A percentile compares a stretch with the other conserved stretches of the same genome.
Evolutionary conservation across 35 echinoderm and acorn worm species (phyloP).

Genomic region (Strongylocentrotus purpuratus): DNA sequence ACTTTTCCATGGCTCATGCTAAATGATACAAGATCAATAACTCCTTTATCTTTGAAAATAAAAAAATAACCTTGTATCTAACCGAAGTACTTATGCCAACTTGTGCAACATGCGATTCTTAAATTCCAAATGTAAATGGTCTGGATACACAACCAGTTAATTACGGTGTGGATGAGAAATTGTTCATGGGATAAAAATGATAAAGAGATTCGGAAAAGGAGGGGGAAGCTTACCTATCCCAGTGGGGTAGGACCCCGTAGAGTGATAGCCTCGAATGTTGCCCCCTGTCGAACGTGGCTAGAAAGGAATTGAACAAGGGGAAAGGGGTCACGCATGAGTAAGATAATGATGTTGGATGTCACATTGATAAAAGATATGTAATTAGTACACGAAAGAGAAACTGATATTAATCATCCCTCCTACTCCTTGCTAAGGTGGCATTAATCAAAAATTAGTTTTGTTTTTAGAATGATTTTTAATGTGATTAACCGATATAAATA

Average conservation of each 20-base stretch:
- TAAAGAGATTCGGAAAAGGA: background rate
- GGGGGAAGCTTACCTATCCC: constrained; percentile 21
- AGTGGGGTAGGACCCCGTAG: constrained; percentile 22
- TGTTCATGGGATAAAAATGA: background rate
- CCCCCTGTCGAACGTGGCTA: constrained; percentile 20
- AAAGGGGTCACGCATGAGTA: background rate
- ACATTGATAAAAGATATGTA: background rate
- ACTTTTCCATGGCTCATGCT: background rate
- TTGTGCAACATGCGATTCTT: background rate
- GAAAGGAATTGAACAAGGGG: background rate
- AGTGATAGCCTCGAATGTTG: constrained; percentile 20
- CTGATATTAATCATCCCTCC: background rate
- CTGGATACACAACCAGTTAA: background rate
- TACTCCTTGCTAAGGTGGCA: background rate
- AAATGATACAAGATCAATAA: no score
- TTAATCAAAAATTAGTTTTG: background rate
- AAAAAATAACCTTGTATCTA: background rate
- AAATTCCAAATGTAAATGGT: background rate
- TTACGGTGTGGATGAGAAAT: background rate
- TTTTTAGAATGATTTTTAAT: background rate
- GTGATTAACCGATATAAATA: no score
- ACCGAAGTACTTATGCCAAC: background rate
- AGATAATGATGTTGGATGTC: background rate
- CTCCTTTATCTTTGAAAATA: background rate
- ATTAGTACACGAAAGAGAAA: constrained; percentile 2